These are phyloP conservation scores for Oophaga sylvatica DNA, from an alignment of 2,797 vertebrate species.

Conservation along the genomic window DNA sequence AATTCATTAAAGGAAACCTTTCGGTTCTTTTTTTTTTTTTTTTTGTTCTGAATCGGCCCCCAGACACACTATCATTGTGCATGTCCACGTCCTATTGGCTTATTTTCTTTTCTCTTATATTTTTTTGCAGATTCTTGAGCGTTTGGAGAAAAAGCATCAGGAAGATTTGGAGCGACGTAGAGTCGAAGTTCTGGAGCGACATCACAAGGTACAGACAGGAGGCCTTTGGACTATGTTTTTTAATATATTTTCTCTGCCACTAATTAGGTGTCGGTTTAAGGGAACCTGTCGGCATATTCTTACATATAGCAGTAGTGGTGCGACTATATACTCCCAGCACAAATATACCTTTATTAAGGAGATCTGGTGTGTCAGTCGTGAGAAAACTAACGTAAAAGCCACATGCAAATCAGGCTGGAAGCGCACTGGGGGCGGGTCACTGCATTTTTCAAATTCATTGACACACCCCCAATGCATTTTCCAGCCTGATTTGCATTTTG, in stretches of 20 bases:
- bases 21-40: too few species aligned
- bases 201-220: constrained; percentile 29
- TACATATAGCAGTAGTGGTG: too few species aligned
- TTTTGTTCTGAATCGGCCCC: background rate
- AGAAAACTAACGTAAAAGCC: too few species aligned
- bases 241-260: background rate
- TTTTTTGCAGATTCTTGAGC: constrained; percentile 27
- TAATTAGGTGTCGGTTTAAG: background rate
- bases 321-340: background rate
- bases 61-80: too few species aligned
- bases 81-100: background rate
- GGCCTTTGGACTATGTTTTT: background rate
- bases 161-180: constrained; percentile 22
- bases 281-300: too few species aligned
- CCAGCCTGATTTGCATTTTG: too few species aligned
- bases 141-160: constrained; percentile 29
- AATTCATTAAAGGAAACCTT: too few species aligned
- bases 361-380: too few species aligned
- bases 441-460: too few species aligned
- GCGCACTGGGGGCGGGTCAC: too few species aligned
- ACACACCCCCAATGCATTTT: too few species aligned
- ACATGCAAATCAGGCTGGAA: too few species aligned
- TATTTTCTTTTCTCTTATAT: background rate
- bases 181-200: constrained; percentile 14
- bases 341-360: background rate